Evolutionary conservation across 2,888 invertebrate genomes (phyloP).

Genomic region (Heteromyza rotundicornis): DNA sequence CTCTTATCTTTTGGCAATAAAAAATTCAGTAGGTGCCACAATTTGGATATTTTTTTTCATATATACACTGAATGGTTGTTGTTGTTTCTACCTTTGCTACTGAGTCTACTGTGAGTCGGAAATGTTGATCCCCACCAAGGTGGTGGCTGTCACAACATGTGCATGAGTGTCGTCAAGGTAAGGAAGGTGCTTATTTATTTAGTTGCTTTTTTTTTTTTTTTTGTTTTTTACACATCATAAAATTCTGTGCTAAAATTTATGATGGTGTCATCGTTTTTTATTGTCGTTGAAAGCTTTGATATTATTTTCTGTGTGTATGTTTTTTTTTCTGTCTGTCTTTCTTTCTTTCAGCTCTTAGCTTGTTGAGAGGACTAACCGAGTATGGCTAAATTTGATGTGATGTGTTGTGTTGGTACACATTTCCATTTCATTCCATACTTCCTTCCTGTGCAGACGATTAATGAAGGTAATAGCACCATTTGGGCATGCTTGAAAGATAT

Average conservation of each 20-base stretch:
- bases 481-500: background rate
- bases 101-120: background rate
- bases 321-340: too few relatives aligned
- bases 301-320: too few relatives aligned
- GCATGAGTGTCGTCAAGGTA: background rate
- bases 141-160: too few relatives aligned
- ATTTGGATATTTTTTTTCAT: constrained; percentile 1
- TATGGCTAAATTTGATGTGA: background rate
- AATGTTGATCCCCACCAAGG: background rate
- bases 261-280: constrained; percentile 7
- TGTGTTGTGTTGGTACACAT: background rate
- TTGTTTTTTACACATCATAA: constrained; percentile 4
- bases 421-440: background rate
- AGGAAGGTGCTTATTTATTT: background rate
- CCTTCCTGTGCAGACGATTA: constrained; percentile 1
- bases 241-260: background rate
- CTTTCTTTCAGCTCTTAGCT: too few relatives aligned
- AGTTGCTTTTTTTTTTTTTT: background rate
- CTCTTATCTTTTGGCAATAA: background rate
- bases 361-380: too few relatives aligned
- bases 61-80: background rate
- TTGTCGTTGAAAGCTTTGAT: constrained; percentile 1
- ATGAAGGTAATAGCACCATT: constrained; percentile 4
- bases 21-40: constrained; percentile 3
- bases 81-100: background rate